phyloP scores from a whole-genome alignment of 2,888 invertebrate genomes.

The Troides aeacus region DNA sequence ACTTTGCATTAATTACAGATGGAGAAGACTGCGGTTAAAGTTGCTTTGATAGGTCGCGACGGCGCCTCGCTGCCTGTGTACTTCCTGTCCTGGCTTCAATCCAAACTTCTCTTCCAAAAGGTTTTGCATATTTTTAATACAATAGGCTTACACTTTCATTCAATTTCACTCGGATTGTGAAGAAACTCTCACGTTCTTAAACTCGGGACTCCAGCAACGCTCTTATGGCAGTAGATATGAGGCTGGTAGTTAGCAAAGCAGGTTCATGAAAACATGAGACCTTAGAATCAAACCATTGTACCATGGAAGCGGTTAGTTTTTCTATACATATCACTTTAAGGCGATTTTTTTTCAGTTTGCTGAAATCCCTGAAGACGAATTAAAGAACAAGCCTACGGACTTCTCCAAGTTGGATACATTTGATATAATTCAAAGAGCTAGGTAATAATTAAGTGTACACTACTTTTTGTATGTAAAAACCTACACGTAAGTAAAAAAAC shows the following conservation, averaged over 20 bases:
- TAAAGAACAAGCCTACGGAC: conserved; percentile 86
- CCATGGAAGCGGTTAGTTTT: too few relatives aligned
- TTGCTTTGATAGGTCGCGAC: conserved; percentile 92
- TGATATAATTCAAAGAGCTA: conserved; percentile 93
- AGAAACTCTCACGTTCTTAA: too few relatives aligned
- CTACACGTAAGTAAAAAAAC: too few relatives aligned
- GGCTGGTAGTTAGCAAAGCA: too few relatives aligned
- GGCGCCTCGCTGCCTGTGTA: conserved; percentile 93
- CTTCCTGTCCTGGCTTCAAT: conserved; percentile 93
- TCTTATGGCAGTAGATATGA: too few relatives aligned
- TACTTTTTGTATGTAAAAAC: too few relatives aligned
- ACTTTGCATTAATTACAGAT: conserved; percentile 66
- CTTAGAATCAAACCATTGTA: too few relatives aligned
- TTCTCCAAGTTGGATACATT: conserved; percentile 89
- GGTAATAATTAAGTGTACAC: conserved; percentile 68
- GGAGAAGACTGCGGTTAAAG: conserved; percentile 88
- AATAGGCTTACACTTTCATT: too few relatives aligned
- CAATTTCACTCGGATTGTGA: too few relatives aligned
- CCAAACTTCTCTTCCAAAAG: conserved; percentile 86
- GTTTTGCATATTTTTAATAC: conserved; percentile 37
- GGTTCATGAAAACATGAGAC: too few relatives aligned
- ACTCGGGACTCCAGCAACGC: too few relatives aligned
- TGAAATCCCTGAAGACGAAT: conserved; percentile 86
- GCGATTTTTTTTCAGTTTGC: conserved; percentile 55
- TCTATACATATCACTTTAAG: too few relatives aligned